Evolutionary conservation across 2,797 vertebrate genomes (phyloP), one percentile per base, ranked within the genome.

Genomic region (Dermochelys coriacea): DNA sequence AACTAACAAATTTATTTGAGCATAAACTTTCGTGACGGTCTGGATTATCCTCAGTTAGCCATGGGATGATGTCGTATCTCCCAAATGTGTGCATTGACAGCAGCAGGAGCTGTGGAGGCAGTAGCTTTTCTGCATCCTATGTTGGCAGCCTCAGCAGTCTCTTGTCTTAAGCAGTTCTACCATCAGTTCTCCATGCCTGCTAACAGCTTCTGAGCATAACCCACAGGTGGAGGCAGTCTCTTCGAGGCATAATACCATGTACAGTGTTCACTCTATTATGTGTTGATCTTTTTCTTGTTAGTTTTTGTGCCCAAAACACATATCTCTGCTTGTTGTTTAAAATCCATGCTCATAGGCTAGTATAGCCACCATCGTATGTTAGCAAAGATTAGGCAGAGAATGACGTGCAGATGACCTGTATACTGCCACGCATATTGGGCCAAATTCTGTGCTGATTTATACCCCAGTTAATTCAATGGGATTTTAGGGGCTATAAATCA

Each of bases 291-390:
- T 14, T 19, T 78, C 85, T 85, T 8, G 2, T 23, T 92, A 77
- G 5, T 64, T 45, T 34, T 5, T 12, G 51, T 47, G 47, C 27
- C 51, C 4, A 74, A 45, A 55, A 75, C 34, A 29, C 25, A 6
- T 4, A 31, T 55, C 27, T 93, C 41, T 8, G 4, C 3, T 9
- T 1, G 50, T 8, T 1, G 50, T 37, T 37, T 71, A 16, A 51
- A 79, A 51, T 78, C 23, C 34, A 8, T 18, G 31, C 5, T 34
- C 49, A 47, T 29, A 1, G 31, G 59, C 68, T 2, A 5, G n/a
- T 5, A 8, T 89, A 51, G 89, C 8, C 0, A 2, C 3, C 59
- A 23, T 4, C 0, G 0, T 51, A 4, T 0, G 0, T 51, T 84
- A 86, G 93, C 54, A 82, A 79, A 0, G 1, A 1, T 80, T 0